A percentile compares a stretch with the other conserved stretches of the same genome.
Conservation (phyloP, 2,113 vertebrate genomes). For the Willisornis vidua region DNA sequence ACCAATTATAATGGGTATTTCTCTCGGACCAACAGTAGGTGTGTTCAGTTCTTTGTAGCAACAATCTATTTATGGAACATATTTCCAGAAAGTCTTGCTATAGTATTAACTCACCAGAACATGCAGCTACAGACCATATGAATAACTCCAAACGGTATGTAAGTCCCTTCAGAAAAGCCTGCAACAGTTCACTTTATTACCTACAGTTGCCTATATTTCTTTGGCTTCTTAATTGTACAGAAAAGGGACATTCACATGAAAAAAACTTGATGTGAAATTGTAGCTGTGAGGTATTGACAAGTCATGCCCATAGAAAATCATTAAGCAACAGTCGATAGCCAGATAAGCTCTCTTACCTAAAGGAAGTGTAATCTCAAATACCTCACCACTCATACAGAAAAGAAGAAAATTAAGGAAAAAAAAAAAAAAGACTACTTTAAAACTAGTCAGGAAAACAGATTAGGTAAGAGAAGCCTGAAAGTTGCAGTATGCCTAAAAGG, state of each 20-base stretch:
- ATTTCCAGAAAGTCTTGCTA: constrained; percentile 20
- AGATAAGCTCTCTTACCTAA: not conserved
- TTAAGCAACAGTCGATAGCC: not conserved
- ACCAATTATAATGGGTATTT: constrained; percentile 28
- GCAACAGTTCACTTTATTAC: not conserved
- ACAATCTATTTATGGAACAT: not conserved
- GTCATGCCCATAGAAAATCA: not conserved
- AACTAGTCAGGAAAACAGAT: not conserved
- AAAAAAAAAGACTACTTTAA: not conserved
- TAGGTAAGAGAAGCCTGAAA: not conserved
- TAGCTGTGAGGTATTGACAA: not conserved
- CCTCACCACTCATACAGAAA: not conserved
- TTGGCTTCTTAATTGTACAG: not conserved
- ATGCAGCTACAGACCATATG: not conserved
- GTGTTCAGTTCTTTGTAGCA: not conserved
- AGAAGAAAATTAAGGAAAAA: not conserved
- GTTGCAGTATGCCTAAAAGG: not conserved
- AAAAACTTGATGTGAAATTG: not conserved
- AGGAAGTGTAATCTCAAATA: not conserved
- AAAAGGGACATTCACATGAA: not conserved
- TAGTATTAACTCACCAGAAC: not conserved
- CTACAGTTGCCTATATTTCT: not conserved
- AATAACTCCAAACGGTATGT: not conserved
- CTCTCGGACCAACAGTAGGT: not conserved
- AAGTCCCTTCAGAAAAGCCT: not conserved